Evolutionary conservation across 2,113 vertebrate species (phyloP).

Genomic region (Lophochroa leadbeateri): DNA sequence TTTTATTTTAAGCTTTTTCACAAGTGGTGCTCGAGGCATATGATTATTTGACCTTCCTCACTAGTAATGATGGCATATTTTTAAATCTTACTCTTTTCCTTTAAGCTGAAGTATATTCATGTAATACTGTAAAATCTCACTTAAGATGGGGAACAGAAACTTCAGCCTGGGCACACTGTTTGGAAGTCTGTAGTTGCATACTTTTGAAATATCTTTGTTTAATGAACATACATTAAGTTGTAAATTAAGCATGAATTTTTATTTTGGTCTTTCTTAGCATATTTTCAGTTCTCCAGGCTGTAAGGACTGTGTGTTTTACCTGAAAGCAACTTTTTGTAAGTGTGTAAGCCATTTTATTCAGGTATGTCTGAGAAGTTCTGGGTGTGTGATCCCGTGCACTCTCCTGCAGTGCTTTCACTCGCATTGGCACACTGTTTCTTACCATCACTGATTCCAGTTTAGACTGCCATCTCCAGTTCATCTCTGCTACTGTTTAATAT

Average conservation of each 20-base stretch:
- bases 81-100: not conserved
- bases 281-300: not conserved
- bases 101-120: not conserved
- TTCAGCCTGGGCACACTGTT: not conserved
- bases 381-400: not conserved
- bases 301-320: not conserved
- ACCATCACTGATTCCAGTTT: not conserved
- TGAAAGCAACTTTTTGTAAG: not conserved
- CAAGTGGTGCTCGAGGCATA: not conserved
- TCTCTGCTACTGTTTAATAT: not conserved
- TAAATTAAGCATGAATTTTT: not conserved
- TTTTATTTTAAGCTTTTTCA: not conserved
- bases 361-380: not conserved
- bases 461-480: constrained; percentile 56
- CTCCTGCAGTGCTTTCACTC: not conserved
- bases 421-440: fast-evolving
- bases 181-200: not conserved
- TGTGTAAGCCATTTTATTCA: not conserved
- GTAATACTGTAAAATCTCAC: not conserved
- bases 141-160: not conserved
- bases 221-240: not conserved
- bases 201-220: not conserved
- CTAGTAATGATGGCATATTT: not conserved
- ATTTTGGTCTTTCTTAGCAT: not conserved
- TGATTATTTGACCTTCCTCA: not conserved